Evolutionary conservation across 1,140 invertebrate genomes (phyloP).

Genomic region (Ephestia elutella): DNA sequence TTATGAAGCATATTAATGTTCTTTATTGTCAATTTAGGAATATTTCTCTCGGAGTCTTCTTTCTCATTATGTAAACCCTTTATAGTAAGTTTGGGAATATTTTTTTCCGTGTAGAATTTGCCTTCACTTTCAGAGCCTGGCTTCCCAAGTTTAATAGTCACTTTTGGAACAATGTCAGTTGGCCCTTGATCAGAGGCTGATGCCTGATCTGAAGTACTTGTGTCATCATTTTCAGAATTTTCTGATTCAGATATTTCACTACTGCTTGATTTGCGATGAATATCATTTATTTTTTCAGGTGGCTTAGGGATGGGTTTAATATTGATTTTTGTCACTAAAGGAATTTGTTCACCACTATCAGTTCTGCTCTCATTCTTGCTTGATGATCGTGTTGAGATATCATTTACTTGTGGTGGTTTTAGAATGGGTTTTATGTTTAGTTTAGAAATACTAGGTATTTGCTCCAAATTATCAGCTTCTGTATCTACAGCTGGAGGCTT

Average conservation of each 20-base stretch:
- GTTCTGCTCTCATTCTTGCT: neutral
- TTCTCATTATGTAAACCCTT: conserved; percentile 56
- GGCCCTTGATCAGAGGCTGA: conserved; percentile 58
- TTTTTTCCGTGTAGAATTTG: conserved; percentile 64
- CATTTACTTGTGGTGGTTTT: conserved; percentile 32
- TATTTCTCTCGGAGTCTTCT: conserved; percentile 27
- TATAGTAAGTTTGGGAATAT: conserved; percentile 63
- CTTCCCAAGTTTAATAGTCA: conserved; percentile 68
- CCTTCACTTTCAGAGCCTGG: conserved; percentile 63
- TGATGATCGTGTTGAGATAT: conserved; percentile 10
- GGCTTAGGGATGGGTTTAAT: conserved; percentile 64
- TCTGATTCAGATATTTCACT: conserved; percentile 73
- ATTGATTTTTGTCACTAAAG: conserved; percentile 62
- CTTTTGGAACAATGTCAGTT: conserved; percentile 59
- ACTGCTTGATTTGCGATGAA: conserved; percentile 65
- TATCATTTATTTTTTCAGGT: conserved; percentile 61
- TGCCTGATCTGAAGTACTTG: conserved; percentile 62
- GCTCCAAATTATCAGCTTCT: neutral
- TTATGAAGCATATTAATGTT: neutral
- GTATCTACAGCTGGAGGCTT: conserved; percentile 35
- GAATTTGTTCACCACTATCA: conserved; percentile 30
- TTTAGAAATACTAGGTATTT: conserved; percentile 32
- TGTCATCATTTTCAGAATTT: conserved; percentile 71
- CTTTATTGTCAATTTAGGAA: conserved; percentile 2
- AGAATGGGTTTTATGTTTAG: conserved; percentile 45